Base-by-base conservation (phyloP, 2,888 invertebrate genomes). In the Drosophila falleni region DNA sequence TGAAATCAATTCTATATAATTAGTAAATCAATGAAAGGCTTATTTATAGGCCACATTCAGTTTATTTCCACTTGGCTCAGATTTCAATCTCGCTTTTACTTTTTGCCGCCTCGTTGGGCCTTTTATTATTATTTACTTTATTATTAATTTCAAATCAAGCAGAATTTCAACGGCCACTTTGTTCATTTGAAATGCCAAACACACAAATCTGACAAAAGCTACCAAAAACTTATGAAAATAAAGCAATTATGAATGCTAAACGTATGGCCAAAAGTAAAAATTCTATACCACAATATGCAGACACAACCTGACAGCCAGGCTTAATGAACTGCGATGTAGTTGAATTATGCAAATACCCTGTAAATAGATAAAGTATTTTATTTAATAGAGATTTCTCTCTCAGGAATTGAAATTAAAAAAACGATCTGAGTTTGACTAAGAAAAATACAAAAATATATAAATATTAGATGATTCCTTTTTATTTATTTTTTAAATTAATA, bases 161-260 rank as follows among this genome's bases (percentile, higher is more conserved):
- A 59, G 63, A 47, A 56, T 66, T 74, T 81, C 75, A 81, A 86
- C 77, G 76, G 77, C 67, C 77, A 61, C 70, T 87, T 89, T 62
- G 53, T 61, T 62, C 71, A 85, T 87, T 89, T 64, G 54, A 50
- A 71, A 84, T 84, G 79, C 84, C 60, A 63, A 67, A 59, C 84
- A 87, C 89, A 87, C 37, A 58, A 64, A 56, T 35, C 49, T 26
- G 55, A 44, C 29, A 56, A 78, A 67, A 46, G 68, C 62, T 53
- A 64, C 62, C 75, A 81, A 85, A 80, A 56, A 55, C 51, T 63
- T 60, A 79, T 74, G 67, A 79, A 81, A 87, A 81, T 71, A 59
- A 75, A 71, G 80, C 89, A 73, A 83, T 83, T 83, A 89, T 83
- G 70, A 83, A 82, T 82, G 84, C 82, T 68, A 83, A 82, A 73